Base-by-base conservation (phyloP, 2,888 invertebrate species). In the Rhorus exstirpatorius region DNA sequence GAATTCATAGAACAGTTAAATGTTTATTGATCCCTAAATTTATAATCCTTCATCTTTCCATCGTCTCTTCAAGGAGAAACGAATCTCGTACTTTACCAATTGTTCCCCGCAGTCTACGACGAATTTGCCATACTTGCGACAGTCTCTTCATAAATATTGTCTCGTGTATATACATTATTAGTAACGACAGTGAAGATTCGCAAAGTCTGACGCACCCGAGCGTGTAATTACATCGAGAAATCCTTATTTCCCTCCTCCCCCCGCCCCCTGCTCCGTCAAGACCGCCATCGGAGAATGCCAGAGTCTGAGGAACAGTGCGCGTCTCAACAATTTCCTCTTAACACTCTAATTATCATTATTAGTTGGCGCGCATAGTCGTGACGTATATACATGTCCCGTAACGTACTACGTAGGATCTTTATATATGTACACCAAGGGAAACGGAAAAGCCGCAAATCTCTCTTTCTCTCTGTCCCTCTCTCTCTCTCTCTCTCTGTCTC, bases 331-430 rank as follows among this genome's bases (percentile, higher is more conserved):
- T 81, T 89, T 89, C 88, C 89, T 89, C 89, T 89, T 88, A 89
- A 91, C 90, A 87, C 88, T 91, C 90, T 90, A 92, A 92, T 92
- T 92, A 90, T 92, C 92, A n/a, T n/a, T n/a, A 90, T 91, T 91
- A 92, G 90, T 88, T 17, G 51, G 88, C 31, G 78, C 46, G 44
- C 24, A 63, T 87, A 82, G 87, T 87, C 86, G 88, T 87, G 89
- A 90, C 88, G 89, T 87, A 89, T 74, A n/a, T n/a, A n/a, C n/a
- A 53, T 91, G 89, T 90, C 90, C 89, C 87, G 88, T 89, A 89
- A 90, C 88, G 89, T 88, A 89, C 86, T 87, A 84, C 82, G 10
- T 60, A 61, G 19, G 17, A 31, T 65, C 63, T 44, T 26, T 44
- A 58, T 14, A 72, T 3, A n/a, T 3, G 24, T 60, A 35, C n/a